Conservation (phyloP, 2,113 vertebrate species). For the Sceloporus undulatus region DNA sequence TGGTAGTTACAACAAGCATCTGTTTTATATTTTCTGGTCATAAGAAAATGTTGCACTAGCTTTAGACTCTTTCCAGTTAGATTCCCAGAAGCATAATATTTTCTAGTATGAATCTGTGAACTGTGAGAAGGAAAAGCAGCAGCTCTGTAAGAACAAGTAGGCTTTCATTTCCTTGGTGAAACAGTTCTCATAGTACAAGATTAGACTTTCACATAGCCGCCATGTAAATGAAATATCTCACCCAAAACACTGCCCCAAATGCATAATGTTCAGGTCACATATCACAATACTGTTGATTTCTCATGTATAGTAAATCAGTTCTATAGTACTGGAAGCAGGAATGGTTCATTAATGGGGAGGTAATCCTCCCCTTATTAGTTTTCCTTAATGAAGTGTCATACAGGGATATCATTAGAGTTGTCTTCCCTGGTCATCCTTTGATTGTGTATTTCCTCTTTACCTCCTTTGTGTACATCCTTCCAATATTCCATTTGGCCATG, state of each 20-base stretch:
- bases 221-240: not conserved
- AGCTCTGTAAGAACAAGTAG: not conserved
- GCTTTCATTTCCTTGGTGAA: not conserved
- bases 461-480: too few relatives aligned
- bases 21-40: not conserved
- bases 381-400: too few relatives aligned
- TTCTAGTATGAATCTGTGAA: not conserved
- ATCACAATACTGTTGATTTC: not conserved
- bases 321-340: not conserved
- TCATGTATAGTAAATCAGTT: not conserved
- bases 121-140: not conserved
- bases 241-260: not conserved
- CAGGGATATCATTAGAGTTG: too few relatives aligned
- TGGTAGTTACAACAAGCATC: slow-evolving; percentile 1
- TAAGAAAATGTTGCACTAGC: not conserved
- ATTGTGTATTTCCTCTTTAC: not conserved
- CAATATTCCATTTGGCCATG: not conserved
- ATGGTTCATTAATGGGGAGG: not conserved
- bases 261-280: not conserved
- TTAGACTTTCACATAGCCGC: not conserved
- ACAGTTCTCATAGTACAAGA: not conserved
- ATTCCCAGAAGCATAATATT: not conserved
- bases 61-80: not conserved
- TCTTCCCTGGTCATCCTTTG: not conserved
- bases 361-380: not conserved